Evolutionary conservation across 2,888 invertebrate species (phyloP).

Genomic region (Caenorhabditis doughertyi): DNA sequence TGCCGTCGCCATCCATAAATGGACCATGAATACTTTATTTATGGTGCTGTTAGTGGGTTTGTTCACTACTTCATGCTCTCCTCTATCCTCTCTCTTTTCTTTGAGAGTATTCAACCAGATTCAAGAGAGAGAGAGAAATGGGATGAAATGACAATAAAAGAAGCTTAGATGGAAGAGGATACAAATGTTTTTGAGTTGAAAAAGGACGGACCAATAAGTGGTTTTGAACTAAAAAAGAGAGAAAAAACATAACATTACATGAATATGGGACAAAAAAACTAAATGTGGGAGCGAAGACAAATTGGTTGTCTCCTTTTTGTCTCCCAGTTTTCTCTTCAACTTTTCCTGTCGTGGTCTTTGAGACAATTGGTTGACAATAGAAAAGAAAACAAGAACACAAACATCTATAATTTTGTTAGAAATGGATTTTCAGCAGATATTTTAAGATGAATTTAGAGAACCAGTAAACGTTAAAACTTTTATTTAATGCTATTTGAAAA

Average conservation of each 20-base stretch:
- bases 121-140: not conserved
- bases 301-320: constrained; percentile 52
- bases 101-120: constrained; percentile 18
- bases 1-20: constrained; percentile 48
- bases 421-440: constrained; percentile 3
- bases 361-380: constrained; percentile 18
- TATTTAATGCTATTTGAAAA: not conserved
- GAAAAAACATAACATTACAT: constrained; percentile 7
- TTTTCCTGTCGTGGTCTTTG: constrained; percentile 31
- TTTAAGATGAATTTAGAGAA: no score
- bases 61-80: constrained; percentile 7
- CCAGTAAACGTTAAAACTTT: no score
- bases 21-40: constrained; percentile 57
- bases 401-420: constrained; percentile 9
- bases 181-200: not conserved
- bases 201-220: constrained; percentile 16
- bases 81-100: not conserved
- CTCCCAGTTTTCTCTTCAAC: constrained; percentile 39
- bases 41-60: constrained; percentile 18
- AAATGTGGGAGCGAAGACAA: constrained; percentile 23
- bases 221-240: constrained; percentile 8
- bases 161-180: not conserved
- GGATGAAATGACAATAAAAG: constrained; percentile 17
- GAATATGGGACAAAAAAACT: constrained; percentile 17
- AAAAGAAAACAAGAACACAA: constrained; percentile 14